Percentiles rank a stretch among this genome's conserved stretches.
phyloP scores from a whole-genome alignment of 2,797 vertebrate species.

The Leptatherina wallacei region DNA sequence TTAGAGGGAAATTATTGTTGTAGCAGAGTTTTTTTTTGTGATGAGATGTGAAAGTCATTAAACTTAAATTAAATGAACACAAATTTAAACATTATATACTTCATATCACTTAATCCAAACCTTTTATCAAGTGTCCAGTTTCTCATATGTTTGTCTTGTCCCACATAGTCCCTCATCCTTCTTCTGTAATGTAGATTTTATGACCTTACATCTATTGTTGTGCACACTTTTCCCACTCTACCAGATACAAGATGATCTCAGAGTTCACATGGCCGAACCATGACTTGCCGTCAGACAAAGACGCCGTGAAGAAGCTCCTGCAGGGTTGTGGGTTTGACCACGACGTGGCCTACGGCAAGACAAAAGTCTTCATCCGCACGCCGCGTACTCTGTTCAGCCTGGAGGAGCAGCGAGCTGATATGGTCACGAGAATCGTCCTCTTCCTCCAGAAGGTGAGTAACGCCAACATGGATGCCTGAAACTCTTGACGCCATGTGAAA shows the following conservation, averaged over 20 bases:
- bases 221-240: background rate
- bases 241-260: conserved; percentile 98
- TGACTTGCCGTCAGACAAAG: conserved; percentile 90
- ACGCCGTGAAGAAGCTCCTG: conserved; percentile 90
- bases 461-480: background rate
- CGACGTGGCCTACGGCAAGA: conserved; percentile 94
- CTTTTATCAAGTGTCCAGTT: no score
- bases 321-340: conserved; percentile 91
- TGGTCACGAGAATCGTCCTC: conserved; percentile 94
- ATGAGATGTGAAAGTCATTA: no score
- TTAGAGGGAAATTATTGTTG: no score
- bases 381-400: conserved; percentile 94
- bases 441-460: conserved; percentile 95
- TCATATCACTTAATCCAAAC: no score
- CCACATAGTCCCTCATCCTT: no score
- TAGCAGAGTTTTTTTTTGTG: no score
- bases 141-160: no score
- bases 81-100: no score
- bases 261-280: conserved; percentile 99
- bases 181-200: background rate
- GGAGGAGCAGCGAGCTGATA: conserved; percentile 92
- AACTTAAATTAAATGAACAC: no score
- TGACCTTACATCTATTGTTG: no score
- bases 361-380: conserved; percentile 96
- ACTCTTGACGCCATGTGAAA: background rate